phyloP scores from a whole-genome alignment of 2,113 vertebrate species.

The Phalacrocorax brasilianus region DNA sequence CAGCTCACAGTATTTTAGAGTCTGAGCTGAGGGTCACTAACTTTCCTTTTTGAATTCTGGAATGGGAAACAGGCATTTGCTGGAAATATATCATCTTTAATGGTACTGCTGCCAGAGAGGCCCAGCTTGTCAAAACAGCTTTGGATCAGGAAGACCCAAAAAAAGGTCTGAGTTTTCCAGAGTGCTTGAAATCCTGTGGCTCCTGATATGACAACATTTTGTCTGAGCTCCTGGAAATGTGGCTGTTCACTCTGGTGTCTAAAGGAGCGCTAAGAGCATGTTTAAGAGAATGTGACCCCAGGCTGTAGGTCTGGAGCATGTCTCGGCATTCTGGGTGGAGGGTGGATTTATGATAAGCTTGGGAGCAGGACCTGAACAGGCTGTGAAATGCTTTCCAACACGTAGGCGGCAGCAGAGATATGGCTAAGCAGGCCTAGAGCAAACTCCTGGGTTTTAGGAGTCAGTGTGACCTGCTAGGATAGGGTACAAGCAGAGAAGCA shows the following conservation, averaged over 20 bases:
- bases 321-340: neutral
- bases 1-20: neutral
- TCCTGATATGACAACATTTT: neutral
- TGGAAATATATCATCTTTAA: neutral
- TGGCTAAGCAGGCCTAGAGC: neutral
- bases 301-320: neutral
- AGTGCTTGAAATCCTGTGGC: neutral
- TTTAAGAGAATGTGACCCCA: neutral
- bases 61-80: neutral
- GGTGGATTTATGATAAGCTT: neutral
- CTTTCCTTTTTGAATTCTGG: neutral
- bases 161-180: neutral
- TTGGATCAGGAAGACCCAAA: neutral
- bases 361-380: neutral
- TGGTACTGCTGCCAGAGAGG: neutral
- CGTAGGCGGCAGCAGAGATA: neutral
- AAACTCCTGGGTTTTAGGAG: neutral
- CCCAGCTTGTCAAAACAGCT: neutral
- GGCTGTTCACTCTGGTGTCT: neutral
- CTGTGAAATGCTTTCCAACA: neutral
- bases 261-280: neutral
- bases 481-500: neutral
- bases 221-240: neutral
- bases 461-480: neutral
- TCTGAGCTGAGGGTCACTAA: neutral